Percentiles rank a stretch among this genome's conserved stretches.
Evolutionary conservation across 2,888 invertebrate genomes (phyloP).

Genomic region (Melanostoma mellinum): DNA sequence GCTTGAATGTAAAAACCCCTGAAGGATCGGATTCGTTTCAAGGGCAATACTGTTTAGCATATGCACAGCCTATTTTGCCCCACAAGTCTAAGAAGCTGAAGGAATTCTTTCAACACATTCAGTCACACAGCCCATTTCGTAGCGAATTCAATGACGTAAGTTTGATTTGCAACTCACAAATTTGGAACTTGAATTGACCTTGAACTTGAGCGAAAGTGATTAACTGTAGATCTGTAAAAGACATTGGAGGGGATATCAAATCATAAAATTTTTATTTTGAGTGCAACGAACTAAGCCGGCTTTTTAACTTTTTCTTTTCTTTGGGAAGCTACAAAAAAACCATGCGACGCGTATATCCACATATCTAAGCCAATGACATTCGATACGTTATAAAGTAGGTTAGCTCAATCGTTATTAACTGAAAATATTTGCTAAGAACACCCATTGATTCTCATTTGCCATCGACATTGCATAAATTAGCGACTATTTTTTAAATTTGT

Average conservation of each 20-base stretch:
- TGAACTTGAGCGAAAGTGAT: constrained; percentile 34
- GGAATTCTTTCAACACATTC: constrained; percentile 83
- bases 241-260: no score
- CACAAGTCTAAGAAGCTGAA: constrained; percentile 82
- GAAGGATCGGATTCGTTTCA: constrained; percentile 60
- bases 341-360: no score
- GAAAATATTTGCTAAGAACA: no score
- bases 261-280: not conserved
- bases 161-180: constrained; percentile 72
- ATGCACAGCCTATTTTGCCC: constrained; percentile 84
- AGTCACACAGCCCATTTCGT: constrained; percentile 86
- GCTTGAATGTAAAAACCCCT: constrained; percentile 76
- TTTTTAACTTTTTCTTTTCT: not conserved
- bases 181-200: not conserved
- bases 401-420: no score
- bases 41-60: constrained; percentile 87
- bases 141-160: constrained; percentile 87
- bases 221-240: no score
- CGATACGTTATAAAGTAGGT: no score
- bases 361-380: no score
- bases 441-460: no score
- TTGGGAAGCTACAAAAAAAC: no score
- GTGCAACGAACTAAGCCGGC: not conserved
- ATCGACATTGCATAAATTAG: not conserved
- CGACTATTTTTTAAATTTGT: not conserved